A percentile compares a stretch with the other conserved stretches of the same genome.
phyloP scores from a whole-genome alignment of 2,113 vertebrate species.

The Oxygymnocypris stewartii region DNA sequence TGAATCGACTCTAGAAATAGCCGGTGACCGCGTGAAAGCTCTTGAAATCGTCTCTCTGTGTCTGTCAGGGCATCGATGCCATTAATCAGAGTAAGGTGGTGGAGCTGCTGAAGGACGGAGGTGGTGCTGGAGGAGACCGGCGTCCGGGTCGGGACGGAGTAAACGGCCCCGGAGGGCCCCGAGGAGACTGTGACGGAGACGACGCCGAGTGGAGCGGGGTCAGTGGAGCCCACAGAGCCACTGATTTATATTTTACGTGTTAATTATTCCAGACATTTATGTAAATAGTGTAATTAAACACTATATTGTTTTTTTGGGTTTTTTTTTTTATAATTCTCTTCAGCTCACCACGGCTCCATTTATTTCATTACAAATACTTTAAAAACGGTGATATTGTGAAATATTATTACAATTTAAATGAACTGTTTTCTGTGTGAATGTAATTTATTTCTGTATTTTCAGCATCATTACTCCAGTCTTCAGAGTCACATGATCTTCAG shows the following conservation, averaged over 20 bases:
- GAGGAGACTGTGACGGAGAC: slow-evolving; percentile 73
- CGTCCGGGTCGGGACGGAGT: slow-evolving; percentile 73
- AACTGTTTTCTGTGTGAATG: no score
- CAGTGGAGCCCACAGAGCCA: slow-evolving; percentile 47
- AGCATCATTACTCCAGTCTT: no score
- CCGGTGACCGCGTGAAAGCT: not conserved
- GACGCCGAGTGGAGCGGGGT: slow-evolving; percentile 87
- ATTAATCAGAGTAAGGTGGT: slow-evolving; percentile 88
- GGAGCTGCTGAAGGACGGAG: slow-evolving; percentile 84
- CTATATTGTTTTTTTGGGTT: no score
- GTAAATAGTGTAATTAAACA: no score
- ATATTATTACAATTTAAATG: no score
- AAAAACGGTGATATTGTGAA: no score
- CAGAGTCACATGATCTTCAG: no score
- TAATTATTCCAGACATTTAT: no score
- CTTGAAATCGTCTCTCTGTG: not conserved
- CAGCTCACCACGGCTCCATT: no score
- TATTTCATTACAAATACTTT: no score
- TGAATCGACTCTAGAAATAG: not conserved
- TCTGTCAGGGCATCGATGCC: slow-evolving; percentile 81
- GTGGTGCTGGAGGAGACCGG: slow-evolving; percentile 67
- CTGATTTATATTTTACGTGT: not conserved
- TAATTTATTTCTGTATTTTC: no score
- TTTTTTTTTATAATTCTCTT: no score
- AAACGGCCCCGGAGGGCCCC: slow-evolving; percentile 48